Base-by-base conservation (phyloP, 37 sponge, comb jelly and placozoan species). In the Axinella damicornis region DNA sequence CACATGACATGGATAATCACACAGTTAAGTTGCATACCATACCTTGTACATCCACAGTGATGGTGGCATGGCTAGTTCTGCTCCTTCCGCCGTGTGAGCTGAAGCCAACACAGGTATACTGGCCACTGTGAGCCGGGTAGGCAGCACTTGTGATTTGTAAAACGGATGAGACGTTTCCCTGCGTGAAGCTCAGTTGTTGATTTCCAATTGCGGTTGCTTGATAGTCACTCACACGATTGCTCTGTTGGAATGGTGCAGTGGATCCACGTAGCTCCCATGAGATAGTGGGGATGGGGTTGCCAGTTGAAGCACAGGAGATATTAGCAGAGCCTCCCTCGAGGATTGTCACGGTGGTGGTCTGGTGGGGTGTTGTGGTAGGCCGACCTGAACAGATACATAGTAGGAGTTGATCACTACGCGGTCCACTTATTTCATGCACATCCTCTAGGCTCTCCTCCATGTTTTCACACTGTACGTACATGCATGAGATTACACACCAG, bases 1-100 rank as follows among this genome's bases (percentile, higher is more conserved):
- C n/a, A n/a, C n/a, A n/a, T n/a, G n/a, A n/a, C n/a, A n/a, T n/a
- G n/a, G n/a, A n/a, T n/a, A n/a, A n/a, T n/a, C n/a, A n/a, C n/a
- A n/a, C n/a, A n/a, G n/a, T n/a, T n/a, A n/a, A n/a, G n/a, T n/a
- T 46, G 46, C 46, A 46, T n/a, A n/a, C n/a, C 46, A 6, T 53
- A 79, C 80, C 80, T 54, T 52, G 31, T 1, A 79, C 82, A 76
- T 88, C 69, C 60, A 88, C 81, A 27, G 82, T 88, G 71, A 88
- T 76, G 19, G 28, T 70, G 15, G 76, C 88, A 69, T 35, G 69
- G 64, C 81, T 52, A 20, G 53, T 79, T 67, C 20, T 57, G 34
- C n/a, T 19, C 2, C 18, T 34, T 1, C 14, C 15, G 32, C 4
- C 12, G 20, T 75, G 16, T 16, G 66, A 46, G 68, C 72, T 83